These are phyloP conservation scores for Limenitis camilla DNA, from an alignment of 2,888 invertebrate species.

Conservation along the genomic window DNA sequence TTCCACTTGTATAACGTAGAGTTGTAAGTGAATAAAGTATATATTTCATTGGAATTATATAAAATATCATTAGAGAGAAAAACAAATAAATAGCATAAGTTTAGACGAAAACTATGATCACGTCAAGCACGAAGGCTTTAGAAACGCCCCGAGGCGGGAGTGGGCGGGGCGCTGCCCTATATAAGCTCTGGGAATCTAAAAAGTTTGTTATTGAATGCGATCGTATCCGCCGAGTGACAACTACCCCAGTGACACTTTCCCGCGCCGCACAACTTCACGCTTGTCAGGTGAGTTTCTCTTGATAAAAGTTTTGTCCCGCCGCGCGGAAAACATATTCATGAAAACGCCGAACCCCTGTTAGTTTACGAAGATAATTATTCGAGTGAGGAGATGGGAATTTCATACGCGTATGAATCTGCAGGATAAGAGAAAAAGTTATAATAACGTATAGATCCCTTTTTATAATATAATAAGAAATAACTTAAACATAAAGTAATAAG, in stretches of 20 bases:
- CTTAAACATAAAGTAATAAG: too few relatives aligned
- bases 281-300: conserved; percentile 32
- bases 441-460: too few relatives aligned
- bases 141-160: conserved; percentile 56
- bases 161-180: conserved; percentile 65
- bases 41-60: neutral
- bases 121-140: conserved; percentile 33
- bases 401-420: neutral
- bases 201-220: conserved; percentile 65
- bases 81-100: conserved; percentile 14
- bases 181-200: conserved; percentile 59
- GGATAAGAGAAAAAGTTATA: too few relatives aligned
- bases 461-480: too few relatives aligned
- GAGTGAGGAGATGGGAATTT: neutral
- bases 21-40: neutral
- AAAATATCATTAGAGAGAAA: neutral
- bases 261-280: conserved; percentile 24
- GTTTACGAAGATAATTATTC: neutral
- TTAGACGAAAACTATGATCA: conserved; percentile 29
- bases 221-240: conserved; percentile 48
- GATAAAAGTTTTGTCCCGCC: conserved; percentile 25
- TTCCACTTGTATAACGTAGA: neutral
- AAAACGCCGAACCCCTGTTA: conserved; percentile 1
- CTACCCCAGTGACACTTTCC: conserved; percentile 31
- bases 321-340: conserved; percentile 27